Evolutionary conservation across 2,888 invertebrate genomes (phyloP).

Genomic region (Clepsis dumicolana): DNA sequence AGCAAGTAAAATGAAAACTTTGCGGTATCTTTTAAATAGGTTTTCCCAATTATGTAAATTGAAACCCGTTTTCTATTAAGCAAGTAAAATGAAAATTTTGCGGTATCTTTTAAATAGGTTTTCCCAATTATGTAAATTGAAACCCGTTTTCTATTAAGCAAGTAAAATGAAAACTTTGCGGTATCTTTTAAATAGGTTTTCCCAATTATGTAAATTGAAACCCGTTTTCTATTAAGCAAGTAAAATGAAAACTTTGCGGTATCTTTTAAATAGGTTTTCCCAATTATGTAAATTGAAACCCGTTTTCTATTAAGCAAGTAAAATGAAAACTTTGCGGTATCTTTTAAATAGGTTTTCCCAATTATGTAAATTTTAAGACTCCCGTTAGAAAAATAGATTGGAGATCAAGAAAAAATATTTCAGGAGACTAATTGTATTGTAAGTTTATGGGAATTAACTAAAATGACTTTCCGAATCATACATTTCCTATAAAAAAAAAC

Average conservation of each 20-base stretch:
- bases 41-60: conserved; percentile 15
- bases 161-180: conserved; percentile 8
- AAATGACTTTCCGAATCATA: too few species aligned
- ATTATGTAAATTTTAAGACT: conserved; percentile 12
- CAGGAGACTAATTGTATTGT: too few species aligned
- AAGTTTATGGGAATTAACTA: too few species aligned
- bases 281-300: conserved; percentile 16
- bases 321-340: conserved; percentile 8
- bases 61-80: conserved; percentile 1
- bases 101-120: background rate
- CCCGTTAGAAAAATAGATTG: conserved; percentile 12
- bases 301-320: conserved; percentile 9
- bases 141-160: conserved; percentile 3
- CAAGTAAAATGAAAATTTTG: conserved; percentile 12
- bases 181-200: background rate
- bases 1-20: conserved; percentile 10
- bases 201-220: conserved; percentile 16
- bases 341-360: background rate
- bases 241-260: conserved; percentile 9
- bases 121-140: conserved; percentile 16
- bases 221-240: background rate
- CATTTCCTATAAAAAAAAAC: too few species aligned
- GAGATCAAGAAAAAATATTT: background rate
- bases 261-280: background rate
- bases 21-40: background rate